Evolutionary conservation across 2,888 invertebrate species (phyloP).

Genomic region (Ormia ochracea): DNA sequence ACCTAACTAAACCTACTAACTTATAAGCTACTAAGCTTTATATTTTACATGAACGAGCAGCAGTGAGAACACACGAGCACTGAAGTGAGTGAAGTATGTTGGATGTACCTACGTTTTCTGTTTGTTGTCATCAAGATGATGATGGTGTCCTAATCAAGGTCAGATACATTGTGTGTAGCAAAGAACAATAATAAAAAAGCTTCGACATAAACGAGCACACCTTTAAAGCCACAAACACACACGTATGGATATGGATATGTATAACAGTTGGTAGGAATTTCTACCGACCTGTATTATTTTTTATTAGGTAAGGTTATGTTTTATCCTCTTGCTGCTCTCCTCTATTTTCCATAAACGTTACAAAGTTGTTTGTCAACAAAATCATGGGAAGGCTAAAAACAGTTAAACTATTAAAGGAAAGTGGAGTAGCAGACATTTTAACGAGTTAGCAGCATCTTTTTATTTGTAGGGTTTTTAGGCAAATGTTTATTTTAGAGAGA

Average conservation of each 20-base stretch:
- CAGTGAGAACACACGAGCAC: background rate
- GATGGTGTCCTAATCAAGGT: slow-evolving; percentile 62
- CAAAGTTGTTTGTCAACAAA: background rate
- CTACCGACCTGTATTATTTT: slow-evolving; percentile 27
- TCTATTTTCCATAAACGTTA: background rate
- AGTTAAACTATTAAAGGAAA: too few relatives aligned
- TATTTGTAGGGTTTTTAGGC: too few relatives aligned
- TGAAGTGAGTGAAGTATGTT: background rate
- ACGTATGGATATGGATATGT: too few relatives aligned
- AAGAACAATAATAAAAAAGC: slow-evolving; percentile 22
- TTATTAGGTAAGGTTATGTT: slow-evolving; percentile 57
- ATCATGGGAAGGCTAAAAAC: too few relatives aligned
- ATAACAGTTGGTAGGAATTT: slow-evolving; percentile 16
- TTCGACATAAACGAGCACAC: slow-evolving; percentile 7
- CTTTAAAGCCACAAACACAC: background rate
- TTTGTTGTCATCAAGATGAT: slow-evolving; percentile 22
- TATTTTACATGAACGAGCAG: background rate
- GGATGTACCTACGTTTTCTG: slow-evolving; percentile 25
- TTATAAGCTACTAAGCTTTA: slow-evolving; percentile 26
- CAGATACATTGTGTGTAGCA: slow-evolving; percentile 43
- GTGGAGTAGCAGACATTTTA: too few relatives aligned
- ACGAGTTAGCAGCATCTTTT: too few relatives aligned
- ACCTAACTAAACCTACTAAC: background rate
- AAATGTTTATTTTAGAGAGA: too few relatives aligned
- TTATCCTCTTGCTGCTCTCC: background rate